These are phyloP conservation scores for Epinephelus lanceolatus DNA, from an alignment of 2,113 vertebrate species.

Conservation along the genomic window DNA sequence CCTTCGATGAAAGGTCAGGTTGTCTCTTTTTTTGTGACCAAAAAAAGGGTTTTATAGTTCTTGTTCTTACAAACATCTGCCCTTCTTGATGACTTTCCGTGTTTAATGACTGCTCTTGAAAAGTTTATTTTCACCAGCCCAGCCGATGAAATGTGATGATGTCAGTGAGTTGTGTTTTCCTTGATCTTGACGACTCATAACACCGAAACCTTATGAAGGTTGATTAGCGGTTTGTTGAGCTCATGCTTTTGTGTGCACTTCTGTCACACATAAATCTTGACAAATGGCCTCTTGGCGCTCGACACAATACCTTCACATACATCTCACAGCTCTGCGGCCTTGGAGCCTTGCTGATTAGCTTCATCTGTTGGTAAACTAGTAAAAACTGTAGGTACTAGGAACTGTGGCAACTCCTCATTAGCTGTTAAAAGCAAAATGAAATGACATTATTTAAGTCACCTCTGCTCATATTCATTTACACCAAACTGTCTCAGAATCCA, in stretches of 20 bases:
- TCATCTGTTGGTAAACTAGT: conserved; percentile 17
- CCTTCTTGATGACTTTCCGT: conserved; percentile 15
- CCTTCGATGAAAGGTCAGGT: background rate
- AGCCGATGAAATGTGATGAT: conserved; percentile 51
- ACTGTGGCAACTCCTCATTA: background rate
- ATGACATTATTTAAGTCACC: background rate
- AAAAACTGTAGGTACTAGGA: background rate
- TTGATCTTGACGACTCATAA: conserved; percentile 67
- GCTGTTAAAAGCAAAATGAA: background rate
- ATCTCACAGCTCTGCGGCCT: conserved; percentile 25
- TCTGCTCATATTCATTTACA: background rate
- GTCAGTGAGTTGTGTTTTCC: conserved; percentile 52
- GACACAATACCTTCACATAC: conserved; percentile 17
- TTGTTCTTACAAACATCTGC: conserved; percentile 15
- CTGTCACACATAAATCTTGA: conserved; percentile 68
- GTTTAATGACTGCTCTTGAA: conserved; percentile 14
- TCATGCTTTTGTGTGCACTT: conserved; percentile 69
- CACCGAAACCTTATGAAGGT: conserved; percentile 58
- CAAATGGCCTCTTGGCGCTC: conserved; percentile 55
- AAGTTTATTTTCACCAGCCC: conserved; percentile 24
- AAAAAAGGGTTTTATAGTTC: background rate
- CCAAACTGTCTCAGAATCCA: conserved; percentile 27
- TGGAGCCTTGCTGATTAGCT: conserved; percentile 8
- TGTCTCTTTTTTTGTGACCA: background rate
- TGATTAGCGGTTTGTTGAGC: conserved; percentile 71